Base-by-base conservation (phyloP, 1,140 invertebrate species). In the Triops longicaudatus region DNA sequence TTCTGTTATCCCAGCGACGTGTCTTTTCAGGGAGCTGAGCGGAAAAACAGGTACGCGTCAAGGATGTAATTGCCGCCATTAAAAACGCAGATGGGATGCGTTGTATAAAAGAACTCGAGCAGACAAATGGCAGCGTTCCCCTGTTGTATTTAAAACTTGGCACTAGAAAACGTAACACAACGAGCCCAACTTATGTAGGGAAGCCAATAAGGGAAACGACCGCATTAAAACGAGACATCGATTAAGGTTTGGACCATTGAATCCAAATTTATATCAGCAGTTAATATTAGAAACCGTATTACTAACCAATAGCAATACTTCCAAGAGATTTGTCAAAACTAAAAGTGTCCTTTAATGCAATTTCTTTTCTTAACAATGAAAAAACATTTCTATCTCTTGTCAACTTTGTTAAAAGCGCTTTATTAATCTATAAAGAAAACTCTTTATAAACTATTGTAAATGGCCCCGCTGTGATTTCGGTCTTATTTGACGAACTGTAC, bases 71-170 rank as follows among this genome's bases (percentile, higher is more conserved):
- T 63, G 50, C 17, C 22, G 50, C 50, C 50, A 63, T 63, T 63
- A 63, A 63, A 63, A 63, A 63, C 50, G 50, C 50, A 63, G 50
- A 63, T 63, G 50, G 50, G 50, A 63, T 63, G 50, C 50, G 50
- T 22, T 4, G 31, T 63, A 63, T 22, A 63, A 63, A 63, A 63
- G 50, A 63, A 22, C 2, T 37, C 22, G 50, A 22, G 50, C 22
- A 63, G 50, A 63, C 22, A 63, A 63, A 63, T 22, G 50, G 50
- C 50, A 9, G 14, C 50, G 2, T 63, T 63, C 17, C 2, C 22
- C 22, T 37, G 2, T 37, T 37, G 31, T 63, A 6, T 17, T 9
- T 17, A 63, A 63, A 63, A 63, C 0, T 63, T 63, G 31, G 50
- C 50, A 22, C 50, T 63, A 14, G 50, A 63, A 37, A 63, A 17